Base-by-base conservation (phyloP, 2,797 vertebrate species). In the Paedocypris micromegethes region DNA sequence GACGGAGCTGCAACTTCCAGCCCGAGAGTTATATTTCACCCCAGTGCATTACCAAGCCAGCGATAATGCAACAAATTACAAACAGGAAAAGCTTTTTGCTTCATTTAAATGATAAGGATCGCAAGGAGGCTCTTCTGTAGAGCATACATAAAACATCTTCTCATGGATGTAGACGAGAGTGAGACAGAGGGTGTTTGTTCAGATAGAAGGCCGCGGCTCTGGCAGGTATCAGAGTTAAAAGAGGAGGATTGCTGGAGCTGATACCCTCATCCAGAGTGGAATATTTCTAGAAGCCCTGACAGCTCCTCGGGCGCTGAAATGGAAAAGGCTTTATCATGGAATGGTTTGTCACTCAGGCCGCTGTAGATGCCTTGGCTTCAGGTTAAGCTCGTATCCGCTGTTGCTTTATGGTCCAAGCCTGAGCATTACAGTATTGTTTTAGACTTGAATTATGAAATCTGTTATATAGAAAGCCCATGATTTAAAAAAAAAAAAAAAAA, bases 91-190 rank as follows among this genome's bases (percentile, higher is more conserved):
- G 88, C 84, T 85, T 88, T 88, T 86, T 86, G 91, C 91, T 92
- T 92, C 92, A 92, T 92, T 92, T 91, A 90, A 91, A 91, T 92
- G 91, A 93, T 93, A 93, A 92, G 91, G 89, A 90, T 91, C 86
- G 85, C 86, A 82, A 88, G 84, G 89, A 88, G 89, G 87, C 87
- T 69, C 46, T 52, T 70, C 43, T 66, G 51, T 74, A 70, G 73
- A 60, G 69, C 72, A 75, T 84, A 81, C 82, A 83, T 84, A 84
- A 82, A 76, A 81, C 73, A 78, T 75, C 52, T 53, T 48, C 57
- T 72, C 69, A 68, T 75, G 66, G 58, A 75, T 72, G 66, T 58
- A 69, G 54, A 65, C 69, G 68, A 64, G 70, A 64, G 60, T 67
- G 64, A 63, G 76, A 56, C 65, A 72, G 62, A 63, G 62, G 48